Base-by-base conservation (phyloP, 2,888 invertebrate genomes). In the Acleris sparsana region DNA sequence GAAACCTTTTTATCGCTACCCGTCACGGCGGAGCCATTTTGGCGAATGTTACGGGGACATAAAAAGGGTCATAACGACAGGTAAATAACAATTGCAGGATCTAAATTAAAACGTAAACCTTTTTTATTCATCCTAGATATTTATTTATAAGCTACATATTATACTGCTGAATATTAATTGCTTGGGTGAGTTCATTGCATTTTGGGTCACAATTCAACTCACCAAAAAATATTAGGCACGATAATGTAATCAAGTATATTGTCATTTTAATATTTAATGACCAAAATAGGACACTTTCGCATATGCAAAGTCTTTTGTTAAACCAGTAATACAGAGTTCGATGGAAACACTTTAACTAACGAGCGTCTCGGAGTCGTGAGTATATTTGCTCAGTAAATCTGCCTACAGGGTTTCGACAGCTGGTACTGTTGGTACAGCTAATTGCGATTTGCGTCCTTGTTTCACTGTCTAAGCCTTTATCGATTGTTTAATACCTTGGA, bases 21-120 rank as follows among this genome's bases (percentile, higher is more conserved):
- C 44, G 65, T 52, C 64, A 61, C 60, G 62, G 52, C 2, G 1
- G 33, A 53, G 46, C 52, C 51, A 66, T 57, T 66, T 53, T 62
- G 57, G 61, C 48, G 46, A 66, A 39, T 55, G 56, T 66, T 66
- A 66, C 66, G 66, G 57, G 52, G 48, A 25, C 52, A 57, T 66
- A 62, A 66, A 66, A 25, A 62, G 46, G 56, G 44, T 39, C 39
- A 13, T 61, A 60, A 29, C 53, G 18, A 51, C 39, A 64, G 39
- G 53, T 44, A 52, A 56, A 57, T 62, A 62, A 62, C 61, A 66
- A 61, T 53, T 53, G 18, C 9, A 9, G 17, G 33, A 56, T 61
- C 44, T 56, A 65, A 65, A 65, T 65, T 65, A 65, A 59, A 65
- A 59, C 49, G 49, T 59, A 59, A 63, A 44, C 20, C 43, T 44